phyloP scores from a whole-genome alignment of 2,797 vertebrate species.

The Sebastes nivosus region DNA sequence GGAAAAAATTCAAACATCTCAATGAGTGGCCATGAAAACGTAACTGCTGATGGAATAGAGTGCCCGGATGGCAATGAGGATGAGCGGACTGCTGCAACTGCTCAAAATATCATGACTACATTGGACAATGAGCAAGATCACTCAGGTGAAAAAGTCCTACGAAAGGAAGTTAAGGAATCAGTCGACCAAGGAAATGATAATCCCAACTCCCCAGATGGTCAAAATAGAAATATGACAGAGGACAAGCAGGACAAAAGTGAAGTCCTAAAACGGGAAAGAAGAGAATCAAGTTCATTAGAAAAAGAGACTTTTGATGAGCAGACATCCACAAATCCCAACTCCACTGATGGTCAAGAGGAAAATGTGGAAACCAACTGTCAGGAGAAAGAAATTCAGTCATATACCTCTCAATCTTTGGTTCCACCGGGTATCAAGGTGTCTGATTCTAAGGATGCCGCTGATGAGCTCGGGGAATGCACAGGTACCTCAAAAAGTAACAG shows the following conservation, averaged over 20 bases:
- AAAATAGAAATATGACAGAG: slow-evolving; percentile 14
- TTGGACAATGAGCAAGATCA: slow-evolving; percentile 5
- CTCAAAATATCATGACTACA: background rate
- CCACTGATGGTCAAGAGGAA: slow-evolving; percentile 14
- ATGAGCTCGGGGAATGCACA: slow-evolving; percentile 20
- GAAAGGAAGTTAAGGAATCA: slow-evolving; percentile 17
- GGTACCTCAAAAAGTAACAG: slow-evolving; percentile 13
- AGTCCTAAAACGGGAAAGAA: background rate
- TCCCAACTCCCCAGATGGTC: slow-evolving; percentile 17
- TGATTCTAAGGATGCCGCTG: background rate
- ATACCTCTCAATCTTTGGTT: background rate
- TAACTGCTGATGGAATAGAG: background rate
- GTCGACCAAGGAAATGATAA: background rate
- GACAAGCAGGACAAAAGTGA: background rate
- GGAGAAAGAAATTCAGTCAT: slow-evolving; percentile 21
- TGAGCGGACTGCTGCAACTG: background rate
- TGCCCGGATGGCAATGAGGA: background rate
- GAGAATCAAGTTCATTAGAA: background rate
- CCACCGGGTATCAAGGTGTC: background rate
- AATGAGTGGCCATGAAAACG: slow-evolving; percentile 15
- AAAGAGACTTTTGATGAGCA: slow-evolving; percentile 6
- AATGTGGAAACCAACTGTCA: slow-evolving; percentile 10
- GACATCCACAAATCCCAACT: slow-evolving; percentile 14
- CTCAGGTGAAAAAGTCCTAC: background rate
- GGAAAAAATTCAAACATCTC: slow-evolving; percentile 1